These are phyloP conservation scores for Pseudochirops cupreus DNA, from an alignment of 2,797 vertebrate genomes.

Conservation along the genomic window DNA sequence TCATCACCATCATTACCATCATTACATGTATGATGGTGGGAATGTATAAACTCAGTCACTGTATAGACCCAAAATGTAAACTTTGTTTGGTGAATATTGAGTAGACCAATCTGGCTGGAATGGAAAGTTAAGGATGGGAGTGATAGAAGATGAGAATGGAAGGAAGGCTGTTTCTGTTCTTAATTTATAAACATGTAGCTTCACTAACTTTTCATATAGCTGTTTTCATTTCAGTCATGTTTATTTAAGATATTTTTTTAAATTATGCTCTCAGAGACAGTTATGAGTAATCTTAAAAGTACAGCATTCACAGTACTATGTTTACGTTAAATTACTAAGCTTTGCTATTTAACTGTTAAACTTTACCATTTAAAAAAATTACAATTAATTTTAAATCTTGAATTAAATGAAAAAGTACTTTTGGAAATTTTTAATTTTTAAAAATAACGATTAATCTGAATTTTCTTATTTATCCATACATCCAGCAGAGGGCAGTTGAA, in stretches of 20 bases:
- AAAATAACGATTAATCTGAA: neutral
- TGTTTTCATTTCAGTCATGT: neutral
- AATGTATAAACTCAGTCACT: neutral
- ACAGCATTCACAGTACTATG: neutral
- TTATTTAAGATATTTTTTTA: neutral
- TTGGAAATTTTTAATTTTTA: neutral
- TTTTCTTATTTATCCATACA: neutral
- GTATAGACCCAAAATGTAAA: neutral
- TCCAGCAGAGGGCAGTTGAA: slow-evolving; percentile 4
- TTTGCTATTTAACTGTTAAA: too few relatives aligned
- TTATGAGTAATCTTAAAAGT: neutral
- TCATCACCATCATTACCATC: neutral
- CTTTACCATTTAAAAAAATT: too few relatives aligned
- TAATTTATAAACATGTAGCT: neutral
- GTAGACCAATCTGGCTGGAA: neutral
- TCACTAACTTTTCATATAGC: neutral
- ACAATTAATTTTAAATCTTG: neutral
- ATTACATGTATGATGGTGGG: neutral
- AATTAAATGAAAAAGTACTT: neutral
- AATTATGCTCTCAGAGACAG: neutral
- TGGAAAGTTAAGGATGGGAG: neutral
- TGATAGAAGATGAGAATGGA: neutral
- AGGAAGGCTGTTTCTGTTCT: neutral
- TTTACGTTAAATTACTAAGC: neutral
- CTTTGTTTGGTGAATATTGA: neutral